These are phyloP conservation scores for Papio anubis DNA, from an alignment of 2,113 vertebrate genomes.

Conservation along the genomic window DNA sequence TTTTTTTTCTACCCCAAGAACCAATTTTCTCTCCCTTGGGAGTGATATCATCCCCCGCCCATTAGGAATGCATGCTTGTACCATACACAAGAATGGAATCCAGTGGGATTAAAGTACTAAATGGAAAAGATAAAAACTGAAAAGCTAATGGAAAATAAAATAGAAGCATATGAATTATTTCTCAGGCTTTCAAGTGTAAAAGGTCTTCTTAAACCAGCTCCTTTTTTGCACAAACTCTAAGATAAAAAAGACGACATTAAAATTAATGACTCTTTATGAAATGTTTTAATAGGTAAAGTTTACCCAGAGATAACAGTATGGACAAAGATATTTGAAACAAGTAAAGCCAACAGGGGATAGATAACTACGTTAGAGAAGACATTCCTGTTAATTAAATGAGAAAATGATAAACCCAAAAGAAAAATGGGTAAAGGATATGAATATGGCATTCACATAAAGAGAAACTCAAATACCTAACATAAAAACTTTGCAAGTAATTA, in stretches of 20 bases:
- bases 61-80: background rate
- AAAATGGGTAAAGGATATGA: background rate
- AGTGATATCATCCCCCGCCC: background rate
- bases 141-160: background rate
- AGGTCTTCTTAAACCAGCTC: constrained; percentile 5
- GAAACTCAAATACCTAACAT: background rate
- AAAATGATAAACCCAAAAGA: background rate
- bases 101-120: background rate
- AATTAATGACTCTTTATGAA: background rate
- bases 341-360: background rate
- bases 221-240: background rate
- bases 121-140: background rate
- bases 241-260: background rate
- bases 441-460: background rate
- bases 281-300: background rate
- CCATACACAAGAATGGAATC: background rate
- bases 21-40: background rate
- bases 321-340: background rate
- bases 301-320: background rate
- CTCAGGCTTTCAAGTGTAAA: background rate
- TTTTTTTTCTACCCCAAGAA: background rate
- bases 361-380: background rate
- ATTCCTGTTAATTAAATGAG: background rate
- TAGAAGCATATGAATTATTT: background rate
- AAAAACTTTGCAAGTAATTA: background rate